Evolutionary conservation across 1,140 invertebrate species (phyloP).

Genomic region (Homalodisca vitripennis): DNA sequence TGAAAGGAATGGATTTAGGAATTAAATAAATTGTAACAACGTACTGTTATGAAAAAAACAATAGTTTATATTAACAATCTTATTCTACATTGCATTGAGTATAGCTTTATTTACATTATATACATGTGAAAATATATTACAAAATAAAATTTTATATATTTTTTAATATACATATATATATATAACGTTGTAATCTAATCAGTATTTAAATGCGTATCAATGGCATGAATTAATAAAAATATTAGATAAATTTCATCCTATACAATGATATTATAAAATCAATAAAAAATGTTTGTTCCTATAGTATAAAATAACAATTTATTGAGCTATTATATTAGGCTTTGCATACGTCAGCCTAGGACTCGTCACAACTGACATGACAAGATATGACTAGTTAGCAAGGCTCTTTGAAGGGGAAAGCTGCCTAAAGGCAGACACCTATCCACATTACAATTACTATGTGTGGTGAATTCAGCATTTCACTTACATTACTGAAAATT

Average conservation of each 20-base stretch:
- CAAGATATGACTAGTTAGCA: conserved; percentile 3
- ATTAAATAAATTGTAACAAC: too few species aligned
- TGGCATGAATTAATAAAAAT: conserved; percentile 16
- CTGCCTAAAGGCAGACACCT: too few species aligned
- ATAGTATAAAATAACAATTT: conserved; percentile 16
- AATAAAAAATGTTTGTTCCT: conserved; percentile 13
- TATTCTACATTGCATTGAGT: conserved; percentile 9
- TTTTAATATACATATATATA: too few species aligned
- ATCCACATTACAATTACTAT: too few species aligned
- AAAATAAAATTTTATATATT: too few species aligned
- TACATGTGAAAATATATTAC: conserved; percentile 8
- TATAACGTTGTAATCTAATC: not conserved
- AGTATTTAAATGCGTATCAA: conserved; percentile 13
- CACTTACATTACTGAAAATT: too few species aligned
- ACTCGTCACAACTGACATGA: too few species aligned
- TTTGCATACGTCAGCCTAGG: not conserved
- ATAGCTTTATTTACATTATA: conserved; percentile 6
- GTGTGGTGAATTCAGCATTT: too few species aligned
- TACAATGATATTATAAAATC: conserved; percentile 15
- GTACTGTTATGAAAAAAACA: not conserved
- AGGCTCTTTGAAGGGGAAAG: too few species aligned
- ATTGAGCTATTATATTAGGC: conserved; percentile 6
- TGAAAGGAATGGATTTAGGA: too few species aligned
- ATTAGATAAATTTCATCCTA: not conserved
- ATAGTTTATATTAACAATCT: conserved; percentile 13